phyloP scores from a whole-genome alignment of 1,140 invertebrate species.

The Drosophila nikananu region DNA sequence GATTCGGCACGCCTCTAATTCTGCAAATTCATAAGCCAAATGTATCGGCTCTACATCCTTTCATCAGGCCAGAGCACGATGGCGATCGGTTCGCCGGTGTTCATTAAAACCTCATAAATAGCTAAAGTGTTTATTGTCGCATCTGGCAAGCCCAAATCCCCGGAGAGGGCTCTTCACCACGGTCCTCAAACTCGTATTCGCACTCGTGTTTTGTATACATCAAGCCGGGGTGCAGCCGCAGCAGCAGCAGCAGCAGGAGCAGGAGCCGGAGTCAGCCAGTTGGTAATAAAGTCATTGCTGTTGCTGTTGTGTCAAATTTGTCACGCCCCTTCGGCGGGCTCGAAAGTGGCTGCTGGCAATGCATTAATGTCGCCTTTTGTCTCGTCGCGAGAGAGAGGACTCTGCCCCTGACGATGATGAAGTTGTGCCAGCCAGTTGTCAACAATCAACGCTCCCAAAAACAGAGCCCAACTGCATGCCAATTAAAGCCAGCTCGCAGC shows the following conservation, averaged over 20 bases:
- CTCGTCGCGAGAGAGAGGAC: too few species aligned
- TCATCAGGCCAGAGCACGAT: conserved; percentile 70
- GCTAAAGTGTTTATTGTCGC: conserved; percentile 81
- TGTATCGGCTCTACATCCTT: conserved; percentile 66
- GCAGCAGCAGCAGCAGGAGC: conserved; percentile 1
- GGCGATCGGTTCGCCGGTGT: conserved; percentile 50
- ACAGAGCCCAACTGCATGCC: conserved; percentile 62
- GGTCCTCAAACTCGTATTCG: conserved; percentile 61
- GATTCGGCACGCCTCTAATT: conserved; percentile 77
- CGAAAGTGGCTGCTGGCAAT: conserved; percentile 66
- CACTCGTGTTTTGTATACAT: conserved; percentile 36
- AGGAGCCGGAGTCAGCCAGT: conserved; percentile 57
- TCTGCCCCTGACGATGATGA: conserved; percentile 59
- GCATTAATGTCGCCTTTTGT: conserved; percentile 82
- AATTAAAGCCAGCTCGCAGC: conserved; percentile 66
- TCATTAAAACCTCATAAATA: conserved; percentile 84
- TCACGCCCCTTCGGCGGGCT: conserved; percentile 78
- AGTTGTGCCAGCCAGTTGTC: conserved; percentile 78
- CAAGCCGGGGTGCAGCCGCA: conserved; percentile 13
- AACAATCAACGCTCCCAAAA: conserved; percentile 60
- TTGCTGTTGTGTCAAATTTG: conserved; percentile 77
- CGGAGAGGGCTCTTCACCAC: conserved; percentile 52
- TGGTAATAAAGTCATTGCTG: conserved; percentile 79
- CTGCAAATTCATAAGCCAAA: conserved; percentile 82
- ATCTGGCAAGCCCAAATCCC: conserved; percentile 69